Percentiles rank a stretch among this genome's conserved stretches.
Evolutionary conservation across 2,113 vertebrate species (phyloP).

Genomic region (Cyanoramphus novaezelandiae): DNA sequence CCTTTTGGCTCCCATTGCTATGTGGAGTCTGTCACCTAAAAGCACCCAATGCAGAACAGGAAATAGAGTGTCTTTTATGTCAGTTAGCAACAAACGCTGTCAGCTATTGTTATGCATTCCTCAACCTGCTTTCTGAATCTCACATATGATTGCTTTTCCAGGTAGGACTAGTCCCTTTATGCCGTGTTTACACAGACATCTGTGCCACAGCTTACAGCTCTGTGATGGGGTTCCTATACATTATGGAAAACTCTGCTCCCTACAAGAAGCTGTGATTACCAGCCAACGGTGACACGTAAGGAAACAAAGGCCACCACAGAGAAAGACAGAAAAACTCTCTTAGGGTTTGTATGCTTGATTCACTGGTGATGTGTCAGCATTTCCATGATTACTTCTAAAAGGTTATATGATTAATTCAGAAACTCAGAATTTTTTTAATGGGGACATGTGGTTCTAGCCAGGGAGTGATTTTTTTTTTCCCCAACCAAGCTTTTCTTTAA

Average conservation of each 20-base stretch:
- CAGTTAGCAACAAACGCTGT: not conserved
- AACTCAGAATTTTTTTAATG: not conserved
- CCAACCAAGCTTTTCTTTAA: not conserved
- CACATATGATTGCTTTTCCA: not conserved
- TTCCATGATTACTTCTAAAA: not conserved
- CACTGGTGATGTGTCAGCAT: not conserved
- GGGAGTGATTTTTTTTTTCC: not conserved
- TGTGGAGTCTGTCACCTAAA: not conserved
- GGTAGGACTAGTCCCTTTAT: not conserved
- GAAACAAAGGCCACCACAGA: not conserved
- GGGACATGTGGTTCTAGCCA: not conserved
- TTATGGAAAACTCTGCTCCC: not conserved
- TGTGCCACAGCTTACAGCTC: rapidly evolving
- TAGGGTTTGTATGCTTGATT: rapidly evolving
- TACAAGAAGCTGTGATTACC: not conserved
- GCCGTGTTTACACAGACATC: rapidly evolving
- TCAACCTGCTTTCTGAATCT: not conserved
- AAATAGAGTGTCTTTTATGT: not conserved
- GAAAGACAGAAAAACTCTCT: rapidly evolving
- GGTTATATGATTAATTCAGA: not conserved
- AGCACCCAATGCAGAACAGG: not conserved
- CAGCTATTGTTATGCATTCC: not conserved
- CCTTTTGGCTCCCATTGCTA: rapidly evolving
- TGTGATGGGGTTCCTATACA: not conserved
- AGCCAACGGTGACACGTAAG: rapidly evolving